These are phyloP conservation scores for Oreochromis tanganicae DNA, from an alignment of 2,113 vertebrate genomes.

Conservation along the genomic window DNA sequence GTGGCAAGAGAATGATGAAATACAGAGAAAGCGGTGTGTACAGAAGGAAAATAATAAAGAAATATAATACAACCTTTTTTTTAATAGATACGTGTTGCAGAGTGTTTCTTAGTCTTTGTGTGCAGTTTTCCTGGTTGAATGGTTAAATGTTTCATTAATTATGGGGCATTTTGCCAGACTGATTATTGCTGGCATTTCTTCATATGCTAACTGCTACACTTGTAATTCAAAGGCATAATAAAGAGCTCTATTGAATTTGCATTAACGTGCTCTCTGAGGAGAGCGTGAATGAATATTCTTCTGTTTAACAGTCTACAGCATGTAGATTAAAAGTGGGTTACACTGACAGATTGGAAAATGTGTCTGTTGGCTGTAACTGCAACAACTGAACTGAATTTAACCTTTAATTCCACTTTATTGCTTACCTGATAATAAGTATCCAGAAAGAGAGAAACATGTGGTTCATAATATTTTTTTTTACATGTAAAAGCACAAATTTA, in stretches of 20 bases:
- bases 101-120: background rate
- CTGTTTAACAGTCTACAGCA: background rate
- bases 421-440: background rate
- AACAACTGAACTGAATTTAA: background rate
- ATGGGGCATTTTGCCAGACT: background rate
- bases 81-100: background rate
- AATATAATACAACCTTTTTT: background rate
- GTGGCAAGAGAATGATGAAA: background rate
- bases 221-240: background rate
- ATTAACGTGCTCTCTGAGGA: background rate
- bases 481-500: background rate
- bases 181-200: background rate
- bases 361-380: background rate
- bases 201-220: background rate
- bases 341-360: background rate
- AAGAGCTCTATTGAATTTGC: background rate
- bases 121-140: background rate
- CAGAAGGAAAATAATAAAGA: background rate
- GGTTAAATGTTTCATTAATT: background rate
- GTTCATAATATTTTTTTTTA: background rate
- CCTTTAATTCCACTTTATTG: background rate
- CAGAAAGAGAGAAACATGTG: background rate
- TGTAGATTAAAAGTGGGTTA: background rate
- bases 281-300: background rate
- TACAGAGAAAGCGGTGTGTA: background rate